Evolutionary conservation across 2,888 invertebrate genomes (phyloP).

Genomic region (Microctonus hyperodae): DNA sequence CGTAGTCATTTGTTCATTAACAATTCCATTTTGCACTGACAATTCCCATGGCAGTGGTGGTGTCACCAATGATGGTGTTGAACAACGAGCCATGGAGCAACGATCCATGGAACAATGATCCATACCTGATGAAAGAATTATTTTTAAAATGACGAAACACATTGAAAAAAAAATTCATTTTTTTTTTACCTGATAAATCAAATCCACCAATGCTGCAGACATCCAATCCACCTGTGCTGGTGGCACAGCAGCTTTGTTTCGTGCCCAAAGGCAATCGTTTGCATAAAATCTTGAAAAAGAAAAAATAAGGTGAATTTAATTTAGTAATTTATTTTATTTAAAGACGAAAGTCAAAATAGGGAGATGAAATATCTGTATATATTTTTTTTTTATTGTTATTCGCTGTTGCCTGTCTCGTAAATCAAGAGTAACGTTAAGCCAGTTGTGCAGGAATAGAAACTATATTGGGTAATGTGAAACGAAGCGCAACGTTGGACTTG

Average conservation of each 20-base stretch:
- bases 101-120: slow-evolving; percentile 60
- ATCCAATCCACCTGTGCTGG: slow-evolving; percentile 59
- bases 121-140: too few species aligned
- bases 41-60: slow-evolving; percentile 59
- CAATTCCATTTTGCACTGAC: slow-evolving; percentile 46
- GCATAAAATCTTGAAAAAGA: slow-evolving; percentile 54
- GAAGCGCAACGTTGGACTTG: not conserved
- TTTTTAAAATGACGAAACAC: too few species aligned
- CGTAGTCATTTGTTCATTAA: slow-evolving; percentile 52
- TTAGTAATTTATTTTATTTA: too few species aligned
- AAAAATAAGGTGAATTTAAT: too few species aligned
- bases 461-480: not conserved
- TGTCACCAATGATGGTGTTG: slow-evolving; percentile 55
- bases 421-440: slow-evolving; percentile 17
- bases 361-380: not conserved
- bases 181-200: slow-evolving; percentile 56
- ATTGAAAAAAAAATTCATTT: not conserved
- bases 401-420: slow-evolving; percentile 18
- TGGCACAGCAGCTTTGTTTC: slow-evolving; percentile 60
- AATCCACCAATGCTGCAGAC: slow-evolving; percentile 59
- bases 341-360: not conserved
- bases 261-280: slow-evolving; percentile 54
- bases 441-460: not conserved
- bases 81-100: slow-evolving; percentile 59
- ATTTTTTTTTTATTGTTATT: slow-evolving; percentile 3